Evolutionary conservation across 2,888 invertebrate species (phyloP), one percentile per base, ranked within the genome.

Genomic region (Mycogona germanica): DNA sequence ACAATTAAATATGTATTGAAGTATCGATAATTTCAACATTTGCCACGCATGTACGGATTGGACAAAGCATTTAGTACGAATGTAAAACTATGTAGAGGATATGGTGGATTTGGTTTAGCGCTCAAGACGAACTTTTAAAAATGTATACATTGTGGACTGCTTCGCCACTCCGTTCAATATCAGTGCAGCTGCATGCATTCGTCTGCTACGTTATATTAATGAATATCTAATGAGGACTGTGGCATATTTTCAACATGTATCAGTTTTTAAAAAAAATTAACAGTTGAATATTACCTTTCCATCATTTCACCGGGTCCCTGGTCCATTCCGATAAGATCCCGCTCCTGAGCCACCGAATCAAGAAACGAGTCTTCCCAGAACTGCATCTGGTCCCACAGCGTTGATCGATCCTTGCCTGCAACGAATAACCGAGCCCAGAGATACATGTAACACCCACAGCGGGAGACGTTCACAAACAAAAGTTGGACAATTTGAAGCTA

Each of bases 291-390:
- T 51, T 58, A 77, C 74, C 95, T 80, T 65, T 96, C 96, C 91
- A 97, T 95, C 96, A 97, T 96, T 74, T 96, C 96, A 53, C 87
- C 82, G 32, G 96, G 93, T 21, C 96, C 95, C 76, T 98, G 97
- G 74, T 99, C 98, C 96, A 99, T 96, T 52, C 98, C 95, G 62
- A 97, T 88, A 81, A 97, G 91, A 67, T 99, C 98, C 23, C 98
- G 76, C 68, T 99, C 98, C 70, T 98, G 97, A 23, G 79, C 78
- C 1, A 99, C 97, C 0, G 97, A 95, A 72, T 99, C 98, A 53
- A 97, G 74, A 68, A 98, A 99, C 0, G 93, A 87, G 68, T 98
- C 97, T 69, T 99, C 98, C 98, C 98, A 99, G 72, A 98, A 98
- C 67, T 93, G 92, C 87, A 93, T 91, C 75, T 97, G 93, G 71